Conservation (phyloP, 1,140 invertebrate species). For the Arctopsyche grandis region DNA sequence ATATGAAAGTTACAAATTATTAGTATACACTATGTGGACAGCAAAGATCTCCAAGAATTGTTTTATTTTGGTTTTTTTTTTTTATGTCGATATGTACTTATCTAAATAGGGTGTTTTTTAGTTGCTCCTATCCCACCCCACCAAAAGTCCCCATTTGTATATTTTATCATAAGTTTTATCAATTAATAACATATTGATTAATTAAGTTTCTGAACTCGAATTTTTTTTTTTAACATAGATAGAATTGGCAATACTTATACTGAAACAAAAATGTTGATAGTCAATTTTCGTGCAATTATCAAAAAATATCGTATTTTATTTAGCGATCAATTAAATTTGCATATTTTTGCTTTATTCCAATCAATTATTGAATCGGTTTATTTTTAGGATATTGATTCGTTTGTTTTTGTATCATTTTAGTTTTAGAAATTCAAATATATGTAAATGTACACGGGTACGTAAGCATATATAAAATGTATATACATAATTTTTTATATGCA, state of each 20-base stretch:
- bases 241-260: not conserved
- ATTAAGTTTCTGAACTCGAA: no score
- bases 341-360: constrained; percentile 10
- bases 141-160: no score
- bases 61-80: not conserved
- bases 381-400: not conserved
- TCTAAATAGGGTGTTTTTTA: not conserved
- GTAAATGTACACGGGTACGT: not conserved
- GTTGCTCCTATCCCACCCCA: not conserved
- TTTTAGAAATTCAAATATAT: not conserved
- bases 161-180: constrained; percentile 24
- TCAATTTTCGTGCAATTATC: constrained; percentile 26
- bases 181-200: not conserved
- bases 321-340: not conserved
- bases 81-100: constrained; percentile 8
- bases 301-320: not conserved
- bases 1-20: not conserved
- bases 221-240: not conserved
- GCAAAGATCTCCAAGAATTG: constrained; percentile 7
- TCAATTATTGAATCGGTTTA: not conserved
- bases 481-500: constrained; percentile 27
- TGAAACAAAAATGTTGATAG: constrained; percentile 3
- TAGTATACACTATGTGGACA: not conserved
- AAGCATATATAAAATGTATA: constrained; percentile 6
- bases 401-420: not conserved